Conservation (phyloP, 2,113 vertebrate species). For the Hirundichthys speculiger region DNA sequence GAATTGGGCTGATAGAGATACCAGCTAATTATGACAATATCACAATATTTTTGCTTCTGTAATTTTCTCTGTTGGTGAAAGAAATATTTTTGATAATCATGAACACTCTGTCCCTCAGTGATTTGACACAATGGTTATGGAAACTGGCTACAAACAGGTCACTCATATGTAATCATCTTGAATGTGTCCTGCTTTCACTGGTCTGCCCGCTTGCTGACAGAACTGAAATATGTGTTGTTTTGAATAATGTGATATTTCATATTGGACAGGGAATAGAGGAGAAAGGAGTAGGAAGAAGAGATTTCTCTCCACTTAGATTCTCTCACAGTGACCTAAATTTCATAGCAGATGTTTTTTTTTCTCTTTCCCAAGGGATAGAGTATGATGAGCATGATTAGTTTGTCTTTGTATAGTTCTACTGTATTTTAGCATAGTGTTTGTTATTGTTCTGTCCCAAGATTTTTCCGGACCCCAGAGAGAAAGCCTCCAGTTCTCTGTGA, state of each 20-base stretch:
- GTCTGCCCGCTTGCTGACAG: conserved; percentile 40
- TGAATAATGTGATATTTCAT: conserved; percentile 57
- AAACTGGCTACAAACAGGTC: conserved; percentile 42
- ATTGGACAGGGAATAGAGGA: conserved; percentile 24
- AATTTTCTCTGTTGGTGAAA: neutral
- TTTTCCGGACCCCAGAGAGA: conserved; percentile 32
- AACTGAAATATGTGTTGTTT: conserved; percentile 63
- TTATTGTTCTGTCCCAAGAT: conserved; percentile 1
- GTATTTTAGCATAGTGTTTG: conserved; percentile 12
- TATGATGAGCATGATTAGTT: conserved; percentile 50
- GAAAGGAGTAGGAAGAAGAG: conserved; percentile 3
- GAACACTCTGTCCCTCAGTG: conserved; percentile 17
- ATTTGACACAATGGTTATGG: conserved; percentile 24
- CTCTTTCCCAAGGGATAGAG: conserved; percentile 20
- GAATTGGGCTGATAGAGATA: too few relatives aligned
- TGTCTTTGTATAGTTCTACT: conserved; percentile 32
- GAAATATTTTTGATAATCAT: too few relatives aligned
- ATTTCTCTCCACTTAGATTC: conserved; percentile 25
- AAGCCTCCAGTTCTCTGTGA: conserved; percentile 51
- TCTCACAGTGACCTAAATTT: conserved; percentile 46
- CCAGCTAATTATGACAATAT: too few relatives aligned
- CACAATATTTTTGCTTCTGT: neutral
- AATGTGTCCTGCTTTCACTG: too few relatives aligned
- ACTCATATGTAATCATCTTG: conserved; percentile 34
- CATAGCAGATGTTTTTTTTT: conserved; percentile 28